Evolutionary conservation across 2,888 invertebrate genomes (phyloP).

Genomic region (Perizoma flavofasciatum): DNA sequence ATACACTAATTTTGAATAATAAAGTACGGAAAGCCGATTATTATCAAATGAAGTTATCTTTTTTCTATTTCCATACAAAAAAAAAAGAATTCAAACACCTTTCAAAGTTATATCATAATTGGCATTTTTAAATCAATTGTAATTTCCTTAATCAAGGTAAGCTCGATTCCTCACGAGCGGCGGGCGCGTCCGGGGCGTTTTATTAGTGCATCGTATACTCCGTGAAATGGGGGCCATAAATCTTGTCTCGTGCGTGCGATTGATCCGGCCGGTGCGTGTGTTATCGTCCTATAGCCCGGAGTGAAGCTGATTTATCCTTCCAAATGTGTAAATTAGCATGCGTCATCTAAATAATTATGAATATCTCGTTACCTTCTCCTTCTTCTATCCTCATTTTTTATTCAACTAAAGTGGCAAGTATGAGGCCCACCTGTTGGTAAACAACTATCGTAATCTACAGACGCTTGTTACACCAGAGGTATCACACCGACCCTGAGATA

Average conservation of each 20-base stretch:
- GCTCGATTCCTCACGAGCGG: not conserved
- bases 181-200: slow-evolving; percentile 29
- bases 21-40: too few relatives aligned
- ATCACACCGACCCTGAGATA: too few relatives aligned
- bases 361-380: too few relatives aligned
- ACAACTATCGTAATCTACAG: too few relatives aligned
- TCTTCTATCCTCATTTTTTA: too few relatives aligned
- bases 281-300: slow-evolving; percentile 21
- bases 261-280: slow-evolving; percentile 36
- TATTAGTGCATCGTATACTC: slow-evolving; percentile 29
- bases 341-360: slow-evolving; percentile 3
- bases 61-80: too few relatives aligned
- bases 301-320: slow-evolving; percentile 11
- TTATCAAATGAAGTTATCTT: too few relatives aligned
- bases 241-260: slow-evolving; percentile 46
- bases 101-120: slow-evolving; percentile 1
- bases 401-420: too few relatives aligned
- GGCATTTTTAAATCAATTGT: slow-evolving; percentile 5
- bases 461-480: too few relatives aligned
- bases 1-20: too few relatives aligned
- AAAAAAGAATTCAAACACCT: not conserved
- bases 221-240: slow-evolving; percentile 50
- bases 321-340: slow-evolving; percentile 14
- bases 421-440: too few relatives aligned
- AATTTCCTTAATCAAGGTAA: slow-evolving; percentile 11